Conservation (phyloP, 1,140 invertebrate genomes). For the Luehdorfia chinensis region DNA sequence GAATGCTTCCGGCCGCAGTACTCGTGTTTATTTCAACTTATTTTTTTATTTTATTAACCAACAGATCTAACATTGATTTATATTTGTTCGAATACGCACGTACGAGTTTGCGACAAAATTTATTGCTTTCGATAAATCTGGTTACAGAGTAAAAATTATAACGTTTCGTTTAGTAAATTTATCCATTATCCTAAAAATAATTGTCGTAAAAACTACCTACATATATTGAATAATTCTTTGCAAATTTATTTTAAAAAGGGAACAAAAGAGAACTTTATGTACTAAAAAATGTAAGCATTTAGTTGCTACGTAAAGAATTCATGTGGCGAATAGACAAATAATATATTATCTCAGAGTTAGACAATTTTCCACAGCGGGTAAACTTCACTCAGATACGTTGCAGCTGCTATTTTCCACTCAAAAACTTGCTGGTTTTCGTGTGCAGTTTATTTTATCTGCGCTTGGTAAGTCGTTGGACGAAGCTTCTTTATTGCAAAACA, state of each 20-base stretch:
- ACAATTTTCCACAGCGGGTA: slow-evolving; percentile 10
- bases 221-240: too few relatives aligned
- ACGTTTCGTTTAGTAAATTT: too few relatives aligned
- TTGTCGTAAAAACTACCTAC: too few relatives aligned
- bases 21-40: background rate
- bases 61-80: too few relatives aligned
- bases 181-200: too few relatives aligned
- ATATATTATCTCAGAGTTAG: slow-evolving; percentile 9
- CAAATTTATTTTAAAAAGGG: too few relatives aligned
- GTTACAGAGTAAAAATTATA: too few relatives aligned
- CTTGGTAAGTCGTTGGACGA: slow-evolving; percentile 8
- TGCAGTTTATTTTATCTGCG: slow-evolving; percentile 11
- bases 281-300: slow-evolving; percentile 12
- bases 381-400: slow-evolving; percentile 10
- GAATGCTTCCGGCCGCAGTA: slow-evolving; percentile 2
- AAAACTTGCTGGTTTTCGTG: slow-evolving; percentile 11
- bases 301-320: slow-evolving; percentile 4
- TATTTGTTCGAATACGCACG: too few relatives aligned
- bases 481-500: slow-evolving; percentile 7
- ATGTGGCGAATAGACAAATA: slow-evolving; percentile 1
- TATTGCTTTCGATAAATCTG: too few relatives aligned
- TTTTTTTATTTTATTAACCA: background rate
- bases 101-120: too few relatives aligned
- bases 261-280: background rate
- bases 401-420: slow-evolving; percentile 17